Evolutionary conservation across 1,140 invertebrate species (phyloP).

Genomic region (Episyrphus balteatus): DNA sequence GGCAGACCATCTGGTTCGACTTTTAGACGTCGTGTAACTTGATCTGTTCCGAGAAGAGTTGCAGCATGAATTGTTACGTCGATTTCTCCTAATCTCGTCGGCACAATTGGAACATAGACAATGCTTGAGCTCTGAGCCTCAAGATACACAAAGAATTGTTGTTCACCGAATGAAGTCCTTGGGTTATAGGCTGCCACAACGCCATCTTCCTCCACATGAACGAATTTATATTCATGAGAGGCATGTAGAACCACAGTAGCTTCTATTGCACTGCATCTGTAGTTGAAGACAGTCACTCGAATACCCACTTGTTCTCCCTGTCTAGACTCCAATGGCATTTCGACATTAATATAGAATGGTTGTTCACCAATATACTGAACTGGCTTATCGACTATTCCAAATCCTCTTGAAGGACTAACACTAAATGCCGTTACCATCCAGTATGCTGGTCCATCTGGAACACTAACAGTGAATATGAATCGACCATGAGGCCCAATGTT

Average conservation of each 20-base stretch:
- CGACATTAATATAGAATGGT: slow-evolving; percentile 91
- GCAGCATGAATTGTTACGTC: slow-evolving; percentile 70
- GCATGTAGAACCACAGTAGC: slow-evolving; percentile 73
- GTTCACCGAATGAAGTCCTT: slow-evolving; percentile 77
- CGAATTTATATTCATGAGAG: slow-evolving; percentile 85
- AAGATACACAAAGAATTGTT: slow-evolving; percentile 89
- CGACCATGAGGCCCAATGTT: slow-evolving; percentile 86
- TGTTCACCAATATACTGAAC: slow-evolving; percentile 75
- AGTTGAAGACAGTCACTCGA: slow-evolving; percentile 88
- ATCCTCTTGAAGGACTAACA: slow-evolving; percentile 72
- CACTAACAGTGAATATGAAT: slow-evolving; percentile 73
- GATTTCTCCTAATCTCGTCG: slow-evolving; percentile 66
- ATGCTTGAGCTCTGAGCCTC: slow-evolving; percentile 62
- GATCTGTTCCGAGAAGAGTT: slow-evolving; percentile 75
- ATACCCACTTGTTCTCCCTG: slow-evolving; percentile 92
- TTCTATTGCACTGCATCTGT: slow-evolving; percentile 70
- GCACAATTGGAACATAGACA: slow-evolving; percentile 85
- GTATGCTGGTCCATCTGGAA: slow-evolving; percentile 73
- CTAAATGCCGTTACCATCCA: slow-evolving; percentile 91
- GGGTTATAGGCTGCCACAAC: slow-evolving; percentile 76
- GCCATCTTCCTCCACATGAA: slow-evolving; percentile 86
- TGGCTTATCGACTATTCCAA: slow-evolving; percentile 71
- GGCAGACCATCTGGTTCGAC: slow-evolving; percentile 89
- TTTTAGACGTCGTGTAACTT: slow-evolving; percentile 55
- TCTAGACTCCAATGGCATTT: slow-evolving; percentile 71